Conservation (phyloP, 2,797 vertebrate genomes). For the Chrysolophus pictus region DNA sequence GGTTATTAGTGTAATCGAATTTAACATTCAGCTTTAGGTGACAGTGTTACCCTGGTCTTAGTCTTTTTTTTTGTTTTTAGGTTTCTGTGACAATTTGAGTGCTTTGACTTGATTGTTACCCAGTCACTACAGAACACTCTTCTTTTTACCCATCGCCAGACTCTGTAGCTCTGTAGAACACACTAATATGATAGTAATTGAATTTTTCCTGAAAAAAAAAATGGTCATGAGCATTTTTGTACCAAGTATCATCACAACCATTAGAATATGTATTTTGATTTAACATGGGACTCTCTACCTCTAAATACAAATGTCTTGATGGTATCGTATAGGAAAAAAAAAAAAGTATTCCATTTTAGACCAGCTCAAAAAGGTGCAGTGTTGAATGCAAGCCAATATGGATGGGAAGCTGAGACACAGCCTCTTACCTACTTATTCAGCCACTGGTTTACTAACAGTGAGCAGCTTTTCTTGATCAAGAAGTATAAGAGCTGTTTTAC, state of each 20-base stretch:
- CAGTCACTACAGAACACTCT: neutral
- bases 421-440: neutral
- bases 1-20: conserved; percentile 37
- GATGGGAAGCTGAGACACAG: neutral
- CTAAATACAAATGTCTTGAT: neutral
- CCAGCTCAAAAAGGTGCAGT: neutral
- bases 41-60: neutral
- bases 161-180: neutral
- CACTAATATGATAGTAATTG: neutral
- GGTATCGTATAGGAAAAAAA: neutral
- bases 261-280: neutral
- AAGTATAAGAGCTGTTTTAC: neutral
- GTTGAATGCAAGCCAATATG: neutral
- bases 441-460: neutral
- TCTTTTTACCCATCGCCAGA: neutral
- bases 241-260: neutral
- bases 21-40: conserved; percentile 20
- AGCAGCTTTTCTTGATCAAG: neutral
- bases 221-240: neutral
- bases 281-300: neutral
- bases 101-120: neutral
- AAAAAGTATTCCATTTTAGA: neutral
- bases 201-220: neutral
- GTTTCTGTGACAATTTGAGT: neutral
- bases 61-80: neutral